phyloP scores from a whole-genome alignment of 2,888 invertebrate species.

The Heliconius ethilla region DNA sequence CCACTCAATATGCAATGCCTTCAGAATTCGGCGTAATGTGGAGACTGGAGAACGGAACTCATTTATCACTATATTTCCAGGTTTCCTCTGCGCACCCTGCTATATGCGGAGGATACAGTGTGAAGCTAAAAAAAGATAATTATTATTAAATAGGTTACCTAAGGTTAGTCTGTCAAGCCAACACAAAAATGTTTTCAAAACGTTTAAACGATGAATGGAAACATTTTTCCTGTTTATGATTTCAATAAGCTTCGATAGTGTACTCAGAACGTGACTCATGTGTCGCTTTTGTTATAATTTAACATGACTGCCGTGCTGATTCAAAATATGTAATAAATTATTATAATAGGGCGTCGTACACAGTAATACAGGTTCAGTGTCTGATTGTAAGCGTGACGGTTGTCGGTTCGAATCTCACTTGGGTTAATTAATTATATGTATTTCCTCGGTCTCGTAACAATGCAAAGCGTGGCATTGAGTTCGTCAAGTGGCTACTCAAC shows the following conservation, averaged over 20 bases:
- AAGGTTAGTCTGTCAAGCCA: neutral
- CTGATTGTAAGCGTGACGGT: neutral
- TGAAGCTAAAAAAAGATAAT: neutral
- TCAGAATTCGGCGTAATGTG: no score
- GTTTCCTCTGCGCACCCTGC: no score
- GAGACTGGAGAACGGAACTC: no score
- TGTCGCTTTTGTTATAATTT: slow-evolving; percentile 27
- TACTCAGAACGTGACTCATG: slow-evolving; percentile 26
- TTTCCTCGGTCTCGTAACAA: neutral
- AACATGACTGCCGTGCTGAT: neutral
- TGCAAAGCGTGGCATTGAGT: neutral
- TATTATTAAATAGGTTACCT: neutral
- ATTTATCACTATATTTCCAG: no score
- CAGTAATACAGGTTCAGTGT: neutral
- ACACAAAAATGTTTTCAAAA: slow-evolving; percentile 26
- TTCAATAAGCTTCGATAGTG: slow-evolving; percentile 27
- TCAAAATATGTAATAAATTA: neutral
- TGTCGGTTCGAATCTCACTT: neutral
- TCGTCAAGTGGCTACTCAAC: neutral
- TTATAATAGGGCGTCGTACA: neutral
- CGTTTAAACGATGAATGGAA: slow-evolving; percentile 34
- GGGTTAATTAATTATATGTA: neutral
- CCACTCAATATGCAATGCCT: no score
- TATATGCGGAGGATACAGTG: no score
- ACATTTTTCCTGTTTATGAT: slow-evolving; percentile 38